phyloP scores from a whole-genome alignment of 2,113 vertebrate genomes.

The Myxocyprinus asiaticus region DNA sequence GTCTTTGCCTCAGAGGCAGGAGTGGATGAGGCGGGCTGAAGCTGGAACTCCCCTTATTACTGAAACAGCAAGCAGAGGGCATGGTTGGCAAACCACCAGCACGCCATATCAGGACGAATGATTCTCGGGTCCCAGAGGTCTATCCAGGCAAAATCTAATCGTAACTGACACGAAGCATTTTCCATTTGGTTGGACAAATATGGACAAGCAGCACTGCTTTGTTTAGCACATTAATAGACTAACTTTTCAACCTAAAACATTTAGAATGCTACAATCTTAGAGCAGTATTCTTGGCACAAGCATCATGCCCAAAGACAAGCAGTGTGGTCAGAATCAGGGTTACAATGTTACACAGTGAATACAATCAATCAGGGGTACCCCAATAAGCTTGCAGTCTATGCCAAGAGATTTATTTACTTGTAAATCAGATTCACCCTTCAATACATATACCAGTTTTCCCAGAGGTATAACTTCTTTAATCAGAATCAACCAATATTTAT shows the following conservation, averaged over 20 bases:
- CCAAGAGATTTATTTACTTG: no score
- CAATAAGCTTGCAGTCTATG: no score
- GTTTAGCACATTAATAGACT: not conserved
- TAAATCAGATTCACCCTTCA: no score
- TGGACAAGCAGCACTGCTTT: slow-evolving; percentile 9
- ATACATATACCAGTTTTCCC: not conserved
- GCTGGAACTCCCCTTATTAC: slow-evolving; percentile 78
- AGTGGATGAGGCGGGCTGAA: slow-evolving; percentile 82
- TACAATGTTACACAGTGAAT: no score
- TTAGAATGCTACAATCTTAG: not conserved
- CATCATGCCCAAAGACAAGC: not conserved
- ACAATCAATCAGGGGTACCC: no score
- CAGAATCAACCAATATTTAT: not conserved
- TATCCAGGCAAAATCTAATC: slow-evolving; percentile 29
- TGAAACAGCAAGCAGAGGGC: slow-evolving; percentile 54
- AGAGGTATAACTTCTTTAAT: slow-evolving; percentile 1
- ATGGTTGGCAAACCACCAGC: slow-evolving; percentile 26
- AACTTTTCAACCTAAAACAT: no score
- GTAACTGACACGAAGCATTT: slow-evolving; percentile 16
- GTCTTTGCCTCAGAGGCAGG: slow-evolving; percentile 84
- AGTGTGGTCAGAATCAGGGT: no score
- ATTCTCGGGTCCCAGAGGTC: not conserved
- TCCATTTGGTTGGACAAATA: slow-evolving; percentile 40
- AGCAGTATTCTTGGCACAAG: not conserved
- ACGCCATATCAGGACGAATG: slow-evolving; percentile 13